Base-by-base conservation (phyloP, 2,888 invertebrate species). In the Calameuta pallipes region DNA sequence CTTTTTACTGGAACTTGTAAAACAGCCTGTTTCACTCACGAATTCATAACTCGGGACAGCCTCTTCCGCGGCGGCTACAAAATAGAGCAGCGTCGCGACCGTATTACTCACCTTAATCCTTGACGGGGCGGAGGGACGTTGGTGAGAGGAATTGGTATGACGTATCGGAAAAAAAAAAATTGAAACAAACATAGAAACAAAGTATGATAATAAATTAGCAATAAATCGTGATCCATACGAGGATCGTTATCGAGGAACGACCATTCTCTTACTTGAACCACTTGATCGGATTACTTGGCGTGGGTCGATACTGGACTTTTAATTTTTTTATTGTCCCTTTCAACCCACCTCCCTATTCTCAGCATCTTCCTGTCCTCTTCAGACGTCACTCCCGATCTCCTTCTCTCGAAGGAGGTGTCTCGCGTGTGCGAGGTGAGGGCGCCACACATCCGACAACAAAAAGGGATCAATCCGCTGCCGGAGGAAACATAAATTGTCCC, bases 401-500 rank as follows among this genome's bases (percentile, higher is more conserved):
- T 56, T 23, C 56, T 9, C 56, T 56, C 56, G 6, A 37, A 23
- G 41, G 71, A 74, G 74, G 74, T 36, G 76, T 77, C 68, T 69
- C 76, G 74, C 73, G 76, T 69, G 36, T 68, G 34, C 73, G 76
- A 41, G 73, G 77, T 71, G 71, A n/a, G 76, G 81, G 79, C 83
- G 84, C 80, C 79, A 82, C 78, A 79, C 80, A 82, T 83, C 80
- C 80, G 82, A 85, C 87, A 87, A 89, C 87, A 88, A 89, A 90
- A 89, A 88, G 88, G 88, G 89, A 90, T 90, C 90, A 90, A 90
- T 90, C 90, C 87, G 87, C 85, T 84, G 83, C 84, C 82, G 85
- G 86, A 89, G 89, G 88, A 89, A 89, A 89, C 89, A 89, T 90
- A 90, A 90, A 90, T 90, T 89, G 88, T 87, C 81, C 80, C 80